Percentiles rank a stretch among this genome's conserved stretches.
Conservation (phyloP, 2,888 invertebrate genomes). For the Aquatica leii region DNA sequence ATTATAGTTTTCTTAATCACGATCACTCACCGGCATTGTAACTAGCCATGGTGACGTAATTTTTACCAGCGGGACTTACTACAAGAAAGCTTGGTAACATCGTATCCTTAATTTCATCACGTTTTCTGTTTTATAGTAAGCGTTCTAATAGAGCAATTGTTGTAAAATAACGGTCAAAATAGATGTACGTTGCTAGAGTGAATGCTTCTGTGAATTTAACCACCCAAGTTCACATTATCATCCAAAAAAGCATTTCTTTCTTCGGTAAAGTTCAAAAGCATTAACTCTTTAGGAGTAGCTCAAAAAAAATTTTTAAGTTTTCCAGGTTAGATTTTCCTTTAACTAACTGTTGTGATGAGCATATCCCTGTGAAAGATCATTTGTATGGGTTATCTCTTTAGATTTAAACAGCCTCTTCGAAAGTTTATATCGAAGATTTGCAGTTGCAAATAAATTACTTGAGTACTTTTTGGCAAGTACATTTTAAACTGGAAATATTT, state of each 20-base stretch:
- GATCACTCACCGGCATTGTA: too few relatives aligned
- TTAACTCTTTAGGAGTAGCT: neutral
- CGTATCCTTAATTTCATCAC: neutral
- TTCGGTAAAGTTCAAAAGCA: too few relatives aligned
- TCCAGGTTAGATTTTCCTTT: constrained; percentile 12
- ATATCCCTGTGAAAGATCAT: constrained; percentile 26
- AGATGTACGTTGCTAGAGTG: too few relatives aligned
- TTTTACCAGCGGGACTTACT: too few relatives aligned
- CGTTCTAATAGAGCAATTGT: neutral
- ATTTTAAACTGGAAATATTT: constrained; percentile 32
- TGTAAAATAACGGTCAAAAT: too few relatives aligned
- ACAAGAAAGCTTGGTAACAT: too few relatives aligned
- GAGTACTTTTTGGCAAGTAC: constrained; percentile 34
- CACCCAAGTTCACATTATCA: neutral
- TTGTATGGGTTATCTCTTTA: constrained; percentile 21
- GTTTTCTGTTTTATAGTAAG: neutral
- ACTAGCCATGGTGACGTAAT: too few relatives aligned
- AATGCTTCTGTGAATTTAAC: too few relatives aligned
- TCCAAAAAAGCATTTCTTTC: too few relatives aligned
- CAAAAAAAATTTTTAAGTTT: neutral
- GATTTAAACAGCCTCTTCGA: constrained; percentile 6
- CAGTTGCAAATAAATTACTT: constrained; percentile 24
- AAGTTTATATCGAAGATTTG: constrained; percentile 22
- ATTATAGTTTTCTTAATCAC: too few relatives aligned
- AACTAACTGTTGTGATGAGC: constrained; percentile 34